Conservation (phyloP, 2,797 vertebrate species). For the Helostoma temminkii region DNA sequence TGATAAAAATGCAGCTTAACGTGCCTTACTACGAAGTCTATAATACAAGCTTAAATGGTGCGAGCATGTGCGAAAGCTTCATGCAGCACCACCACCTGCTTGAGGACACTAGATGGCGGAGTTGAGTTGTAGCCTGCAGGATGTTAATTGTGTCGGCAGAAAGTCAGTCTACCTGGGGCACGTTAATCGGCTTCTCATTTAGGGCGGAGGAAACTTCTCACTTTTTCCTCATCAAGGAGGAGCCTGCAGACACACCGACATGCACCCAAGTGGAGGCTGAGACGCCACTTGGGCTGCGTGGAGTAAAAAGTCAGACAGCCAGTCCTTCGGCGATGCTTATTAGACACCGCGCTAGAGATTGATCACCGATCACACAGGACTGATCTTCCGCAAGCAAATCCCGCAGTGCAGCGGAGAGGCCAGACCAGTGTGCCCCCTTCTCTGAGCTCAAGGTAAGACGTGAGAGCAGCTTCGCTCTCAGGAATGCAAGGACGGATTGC, state of each 20-base stretch:
- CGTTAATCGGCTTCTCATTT: slow-evolving; percentile 63
- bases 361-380: slow-evolving; percentile 59
- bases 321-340: slow-evolving; percentile 65
- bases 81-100: background rate
- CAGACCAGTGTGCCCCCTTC: slow-evolving; percentile 37
- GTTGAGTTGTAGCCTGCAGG: slow-evolving; percentile 53
- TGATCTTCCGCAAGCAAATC: slow-evolving; percentile 39
- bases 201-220: slow-evolving; percentile 78
- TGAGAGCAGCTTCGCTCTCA: slow-evolving; percentile 58
- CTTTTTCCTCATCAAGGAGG: slow-evolving; percentile 73
- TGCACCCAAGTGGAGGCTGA: slow-evolving; percentile 65
- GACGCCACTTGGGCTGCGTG: slow-evolving; percentile 30
- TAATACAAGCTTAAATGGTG: no score
- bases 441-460: slow-evolving; percentile 80
- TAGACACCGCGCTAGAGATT: slow-evolving; percentile 50
- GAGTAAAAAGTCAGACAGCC: slow-evolving; percentile 39
- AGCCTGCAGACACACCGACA: slow-evolving; percentile 72
- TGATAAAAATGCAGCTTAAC: background rate
- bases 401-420: slow-evolving; percentile 42
- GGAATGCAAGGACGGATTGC: slow-evolving; percentile 81
- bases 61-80: no score
- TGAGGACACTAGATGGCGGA: slow-evolving; percentile 69
- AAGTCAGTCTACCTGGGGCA: slow-evolving; percentile 73
- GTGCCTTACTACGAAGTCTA: background rate
- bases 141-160: background rate